A percentile compares a stretch with the other conserved stretches of the same genome.
These are phyloP conservation scores for Lasioglossum figueresi DNA, from an alignment of 2,888 invertebrate species.

Conservation along the genomic window DNA sequence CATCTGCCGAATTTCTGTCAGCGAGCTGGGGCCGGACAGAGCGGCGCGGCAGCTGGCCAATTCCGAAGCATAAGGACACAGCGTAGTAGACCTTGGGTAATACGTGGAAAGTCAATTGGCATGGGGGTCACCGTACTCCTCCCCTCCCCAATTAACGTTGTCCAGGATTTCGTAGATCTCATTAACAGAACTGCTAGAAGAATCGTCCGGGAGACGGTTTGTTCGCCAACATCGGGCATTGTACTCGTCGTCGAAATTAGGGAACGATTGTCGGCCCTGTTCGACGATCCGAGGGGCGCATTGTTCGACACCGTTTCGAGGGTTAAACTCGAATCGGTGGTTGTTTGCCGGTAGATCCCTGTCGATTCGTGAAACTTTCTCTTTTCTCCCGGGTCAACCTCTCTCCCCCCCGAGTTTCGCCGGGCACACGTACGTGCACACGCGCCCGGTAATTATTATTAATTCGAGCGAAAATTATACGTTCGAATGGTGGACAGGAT, in stretches of 20 bases:
- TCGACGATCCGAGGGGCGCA: constrained; percentile 13
- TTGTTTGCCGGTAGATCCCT: neutral
- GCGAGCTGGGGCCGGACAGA: constrained; percentile 46
- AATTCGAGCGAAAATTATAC: neutral
- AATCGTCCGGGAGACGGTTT: constrained; percentile 13
- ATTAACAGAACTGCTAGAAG: constrained; percentile 31
- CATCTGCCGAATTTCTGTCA: constrained; percentile 58
- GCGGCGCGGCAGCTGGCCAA: constrained; percentile 48
- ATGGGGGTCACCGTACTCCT: constrained; percentile 33
- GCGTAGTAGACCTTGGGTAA: neutral
- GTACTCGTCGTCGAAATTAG: constrained; percentile 29
- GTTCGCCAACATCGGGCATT: constrained; percentile 25
- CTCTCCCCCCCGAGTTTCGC: neutral
- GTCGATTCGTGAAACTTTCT: neutral
- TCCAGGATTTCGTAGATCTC: constrained; percentile 61
- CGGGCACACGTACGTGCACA: neutral
- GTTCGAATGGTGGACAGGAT: neutral
- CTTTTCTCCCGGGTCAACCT: neutral
- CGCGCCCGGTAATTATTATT: neutral
- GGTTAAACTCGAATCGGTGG: constrained; percentile 23
- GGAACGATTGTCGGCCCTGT: constrained; percentile 21
- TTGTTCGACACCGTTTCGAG: constrained; percentile 32
- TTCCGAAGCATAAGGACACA: constrained; percentile 16
- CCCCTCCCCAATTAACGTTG: constrained; percentile 46
- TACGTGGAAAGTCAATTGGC: constrained; percentile 60